Base-by-base conservation (phyloP, 2,113 vertebrate species). In the Otus sunia region DNA sequence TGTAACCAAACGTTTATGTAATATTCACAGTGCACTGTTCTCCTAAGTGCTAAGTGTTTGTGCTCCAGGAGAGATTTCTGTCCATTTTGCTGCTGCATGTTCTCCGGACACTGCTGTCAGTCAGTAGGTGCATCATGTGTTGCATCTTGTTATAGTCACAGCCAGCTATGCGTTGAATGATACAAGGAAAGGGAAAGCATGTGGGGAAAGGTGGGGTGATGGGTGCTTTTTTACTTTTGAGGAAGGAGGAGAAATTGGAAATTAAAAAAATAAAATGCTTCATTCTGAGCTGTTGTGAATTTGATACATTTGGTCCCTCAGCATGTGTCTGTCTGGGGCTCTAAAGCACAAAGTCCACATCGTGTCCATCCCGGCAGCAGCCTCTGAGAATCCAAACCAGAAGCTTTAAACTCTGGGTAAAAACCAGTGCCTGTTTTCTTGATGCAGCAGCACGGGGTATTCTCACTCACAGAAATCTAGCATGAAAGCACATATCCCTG, bases 21-120 rank as follows among this genome's bases (percentile, higher is more conserved):
- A n/a, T 45, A 64, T 82, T 83, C 50, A 67, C 50, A 67, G 63
- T 27, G 43, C 5, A 6, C 25, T 58, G 60, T 34, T 20, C 72
- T 88, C 34, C 2, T 67, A 86, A 68, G 77, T 80, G 72, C 73
- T 82, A 62, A 88, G 49, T 71, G 75, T 73, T 90, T 96, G 92
- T 86, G 71, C 73, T 69, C 23, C 81, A 86, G 75, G 85, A 91
- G 82, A 93, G 43, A 79, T 92, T 93, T 92, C 93, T 86, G 41
- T 71, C 91, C 66, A 6, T 92, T 95, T 94, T 91, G 73, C 90
- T 94, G 39, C 64, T 45, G 75, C 49, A n/a, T 30, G n/a, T 79
- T 88, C 78, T 78, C 49, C 8, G 4, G 87, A 85, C 79, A 56
- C 60, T 37, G 50, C 60, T 74, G 25, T 71, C 86, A 83, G 64